Evolutionary conservation across 2,797 vertebrate genomes (phyloP), one percentile per base, ranked within the genome.

Genomic region (Fistularia tabacaria): DNA sequence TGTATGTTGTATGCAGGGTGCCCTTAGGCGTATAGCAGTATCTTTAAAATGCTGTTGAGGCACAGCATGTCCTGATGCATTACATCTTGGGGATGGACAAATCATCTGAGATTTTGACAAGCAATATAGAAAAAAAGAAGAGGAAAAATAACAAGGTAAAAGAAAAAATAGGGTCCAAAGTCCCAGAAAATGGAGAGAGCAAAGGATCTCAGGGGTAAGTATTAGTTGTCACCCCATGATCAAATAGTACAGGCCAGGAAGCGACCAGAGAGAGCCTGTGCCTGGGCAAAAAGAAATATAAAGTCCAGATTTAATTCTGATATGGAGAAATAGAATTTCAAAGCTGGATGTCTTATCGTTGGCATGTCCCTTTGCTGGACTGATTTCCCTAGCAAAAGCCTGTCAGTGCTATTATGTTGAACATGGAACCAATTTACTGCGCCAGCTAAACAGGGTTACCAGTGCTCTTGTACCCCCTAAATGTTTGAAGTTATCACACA

Each of bases 241-340:
- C 92, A 91, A 92, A 91, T 91, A 92, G 91, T 90, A 89, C 85
- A 91, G 90, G 77, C 77, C 69, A 75, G 90, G 91, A 92, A 79
- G 83, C 71, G 80, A 92, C 91, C 91, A 88, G 89, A 68, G 89
- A 92, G 91, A 91, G 88, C 86, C 87, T 79, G 68, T 43, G 65
- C 89, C 88, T 86, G 80, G 91, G 93, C 89, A 90, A 93, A 93
- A 79, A 86, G 93, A 96, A 95, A 96, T 97, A 95, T 95, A 97
- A 97, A 96, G 94, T 95, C 93, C 94, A 97, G 96, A 98, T 98
- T 97, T 97, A 98, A 98, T 98, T 98, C 95, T 88, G 96, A 98
- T 98, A 98, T 87, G 91, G 92, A 95, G 95, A 98, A 98, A 98
- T 97, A 97, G 95, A 97, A 98, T 98, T 98, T 97, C 93, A 95